Percentiles rank a stretch among this genome's conserved stretches.
Evolutionary conservation across 2,113 vertebrate genomes (phyloP).

Genomic region (Oncorhynchus mykiss): DNA sequence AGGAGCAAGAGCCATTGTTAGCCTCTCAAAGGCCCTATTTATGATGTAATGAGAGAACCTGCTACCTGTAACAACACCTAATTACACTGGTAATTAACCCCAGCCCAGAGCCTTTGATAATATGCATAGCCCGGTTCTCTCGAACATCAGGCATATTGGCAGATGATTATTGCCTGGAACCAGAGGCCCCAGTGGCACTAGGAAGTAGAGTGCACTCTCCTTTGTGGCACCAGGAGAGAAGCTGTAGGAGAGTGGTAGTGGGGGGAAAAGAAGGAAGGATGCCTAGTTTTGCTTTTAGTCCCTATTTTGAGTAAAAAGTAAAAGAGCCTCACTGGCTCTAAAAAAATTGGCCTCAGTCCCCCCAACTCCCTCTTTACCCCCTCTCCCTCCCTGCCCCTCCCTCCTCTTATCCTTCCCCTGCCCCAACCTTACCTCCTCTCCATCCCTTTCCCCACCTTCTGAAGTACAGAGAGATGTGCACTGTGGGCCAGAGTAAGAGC

Average conservation of each 20-base stretch:
- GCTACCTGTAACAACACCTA: too few species aligned
- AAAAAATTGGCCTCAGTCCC: conserved; percentile 44
- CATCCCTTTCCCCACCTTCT: conserved; percentile 45
- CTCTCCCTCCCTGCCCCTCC: conserved; percentile 26
- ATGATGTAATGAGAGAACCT: conserved; percentile 48
- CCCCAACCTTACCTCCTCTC: background rate
- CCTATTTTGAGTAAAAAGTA: conserved; percentile 53
- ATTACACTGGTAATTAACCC: conserved; percentile 59
- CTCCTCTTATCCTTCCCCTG: conserved; percentile 8
- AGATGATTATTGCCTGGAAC: conserved; percentile 54
- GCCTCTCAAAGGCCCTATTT: conserved; percentile 50
- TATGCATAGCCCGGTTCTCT: conserved; percentile 41
- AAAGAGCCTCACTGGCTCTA: conserved; percentile 21
- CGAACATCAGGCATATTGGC: conserved; percentile 57
- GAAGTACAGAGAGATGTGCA: conserved; percentile 48
- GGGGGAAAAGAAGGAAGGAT: conserved; percentile 17
- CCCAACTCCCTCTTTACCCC: background rate
- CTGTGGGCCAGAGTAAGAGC: conserved; percentile 50
- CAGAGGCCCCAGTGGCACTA: conserved; percentile 46
- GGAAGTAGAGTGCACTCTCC: conserved; percentile 11
- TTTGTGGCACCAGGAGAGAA: conserved; percentile 35
- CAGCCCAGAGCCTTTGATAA: conserved; percentile 58
- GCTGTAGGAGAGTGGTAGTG: conserved; percentile 30
- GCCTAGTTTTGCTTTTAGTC: conserved; percentile 32
- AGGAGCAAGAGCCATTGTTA: conserved; percentile 35